phyloP scores from a whole-genome alignment of 2,797 vertebrate species.

The Poeciliopsis infans region DNA sequence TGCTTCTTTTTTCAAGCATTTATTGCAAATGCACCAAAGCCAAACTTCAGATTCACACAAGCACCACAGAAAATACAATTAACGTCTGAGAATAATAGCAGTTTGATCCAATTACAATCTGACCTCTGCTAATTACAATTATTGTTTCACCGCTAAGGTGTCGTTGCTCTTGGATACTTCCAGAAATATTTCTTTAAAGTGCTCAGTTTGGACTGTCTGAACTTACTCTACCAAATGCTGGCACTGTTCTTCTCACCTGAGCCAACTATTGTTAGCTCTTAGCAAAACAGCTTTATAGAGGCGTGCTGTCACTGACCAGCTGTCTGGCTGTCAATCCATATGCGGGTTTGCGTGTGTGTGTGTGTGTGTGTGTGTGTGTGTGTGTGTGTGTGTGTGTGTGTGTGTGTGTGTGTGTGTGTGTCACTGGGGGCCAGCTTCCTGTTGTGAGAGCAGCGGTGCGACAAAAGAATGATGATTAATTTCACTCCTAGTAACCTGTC shows the following conservation, averaged over 20 bases:
- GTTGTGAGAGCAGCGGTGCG: constrained; percentile 73
- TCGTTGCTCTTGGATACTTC: not conserved
- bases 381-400: too few relatives aligned
- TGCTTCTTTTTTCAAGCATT: not conserved
- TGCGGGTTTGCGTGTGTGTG: constrained; percentile 22
- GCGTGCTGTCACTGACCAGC: constrained; percentile 62
- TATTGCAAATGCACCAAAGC: not conserved
- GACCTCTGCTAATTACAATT: not conserved
- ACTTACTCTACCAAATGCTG: constrained; percentile 22
- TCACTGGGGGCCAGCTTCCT: constrained; percentile 68
- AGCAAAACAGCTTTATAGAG: constrained; percentile 56
- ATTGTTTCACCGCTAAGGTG: not conserved
- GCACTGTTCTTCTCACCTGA: constrained; percentile 33
- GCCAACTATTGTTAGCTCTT: constrained; percentile 62
- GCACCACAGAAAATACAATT: not conserved
- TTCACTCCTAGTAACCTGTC: constrained; percentile 78
- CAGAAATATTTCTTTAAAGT: not conserved
- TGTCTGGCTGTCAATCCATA: constrained; percentile 64
- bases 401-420: constrained; percentile 23
- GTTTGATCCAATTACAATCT: not conserved
- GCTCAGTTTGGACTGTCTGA: not conserved
- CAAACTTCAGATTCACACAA: not conserved
- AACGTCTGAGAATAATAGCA: not conserved
- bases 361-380: constrained; percentile 25
- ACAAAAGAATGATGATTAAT: constrained; percentile 83